Evolutionary conservation across 2,797 vertebrate genomes (phyloP).

Genomic region (Eptatretus atami): DNA sequence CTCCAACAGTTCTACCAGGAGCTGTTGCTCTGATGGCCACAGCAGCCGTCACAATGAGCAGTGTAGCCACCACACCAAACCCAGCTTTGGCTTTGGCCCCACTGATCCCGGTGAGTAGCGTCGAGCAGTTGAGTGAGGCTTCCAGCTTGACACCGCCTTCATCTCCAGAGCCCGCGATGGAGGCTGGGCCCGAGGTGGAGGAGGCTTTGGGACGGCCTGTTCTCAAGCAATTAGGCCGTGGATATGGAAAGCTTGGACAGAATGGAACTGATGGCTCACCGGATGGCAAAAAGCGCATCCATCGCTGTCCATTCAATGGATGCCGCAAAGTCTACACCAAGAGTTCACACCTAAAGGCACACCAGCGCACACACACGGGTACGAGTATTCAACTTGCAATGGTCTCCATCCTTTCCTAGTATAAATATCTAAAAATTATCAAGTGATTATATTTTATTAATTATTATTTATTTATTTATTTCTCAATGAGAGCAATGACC

Average conservation of each 20-base stretch:
- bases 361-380: conserved; percentile 1
- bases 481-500: too few species aligned
- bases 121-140: conserved; percentile 1
- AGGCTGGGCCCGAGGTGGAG: too few species aligned
- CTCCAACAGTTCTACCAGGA: too few species aligned
- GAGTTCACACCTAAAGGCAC: conserved; percentile 4
- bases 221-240: too few species aligned
- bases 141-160: conserved; percentile 4
- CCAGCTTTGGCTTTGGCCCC: neutral
- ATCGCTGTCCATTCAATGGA: neutral
- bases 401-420: too few species aligned
- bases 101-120: neutral
- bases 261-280: neutral
- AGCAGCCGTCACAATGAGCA: too few species aligned
- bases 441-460: too few species aligned
- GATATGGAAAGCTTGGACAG: neutral
- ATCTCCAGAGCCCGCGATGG: conserved; percentile 1
- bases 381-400: neutral
- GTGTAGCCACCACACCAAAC: too few species aligned
- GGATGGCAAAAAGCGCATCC: conserved; percentile 2
- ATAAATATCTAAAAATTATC: too few species aligned
- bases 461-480: too few species aligned
- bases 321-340: conserved; percentile 4
- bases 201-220: too few species aligned
- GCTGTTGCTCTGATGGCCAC: too few species aligned